Conservation (phyloP, 2,797 vertebrate species). For the Anguilla megastoma region DNA sequence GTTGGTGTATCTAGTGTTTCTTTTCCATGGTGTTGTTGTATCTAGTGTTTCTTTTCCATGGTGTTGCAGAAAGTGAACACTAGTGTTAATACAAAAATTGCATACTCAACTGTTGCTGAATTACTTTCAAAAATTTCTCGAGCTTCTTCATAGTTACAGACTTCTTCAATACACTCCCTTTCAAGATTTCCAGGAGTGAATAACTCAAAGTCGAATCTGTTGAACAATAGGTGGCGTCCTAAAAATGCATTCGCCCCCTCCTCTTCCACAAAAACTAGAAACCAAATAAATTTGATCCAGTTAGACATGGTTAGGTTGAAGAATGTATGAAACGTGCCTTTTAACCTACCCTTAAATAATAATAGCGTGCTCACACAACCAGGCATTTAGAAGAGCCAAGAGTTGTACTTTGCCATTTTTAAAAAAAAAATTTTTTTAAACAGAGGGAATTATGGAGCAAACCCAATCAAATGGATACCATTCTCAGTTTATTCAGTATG, state of each 20-base stretch:
- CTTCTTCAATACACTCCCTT: constrained; percentile 89
- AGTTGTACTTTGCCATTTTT: too few species aligned
- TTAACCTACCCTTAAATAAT: neutral
- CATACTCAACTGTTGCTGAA: constrained; percentile 78
- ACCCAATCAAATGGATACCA: neutral
- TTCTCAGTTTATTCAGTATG: neutral
- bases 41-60: too few species aligned
- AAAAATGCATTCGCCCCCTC: constrained; percentile 83
- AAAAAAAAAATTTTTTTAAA: too few species aligned
- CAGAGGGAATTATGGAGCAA: neutral
- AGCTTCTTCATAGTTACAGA: constrained; percentile 92
- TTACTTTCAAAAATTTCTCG: constrained; percentile 88
- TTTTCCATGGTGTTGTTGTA: too few species aligned
- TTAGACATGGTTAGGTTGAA: neutral
- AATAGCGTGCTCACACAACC: neutral
- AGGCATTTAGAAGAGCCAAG: too few species aligned
- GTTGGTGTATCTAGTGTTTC: too few species aligned
- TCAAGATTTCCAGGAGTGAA: constrained; percentile 87
- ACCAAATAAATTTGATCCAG: neutral
- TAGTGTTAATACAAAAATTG: neutral
- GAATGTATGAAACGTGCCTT: neutral
- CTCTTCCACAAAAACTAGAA: constrained; percentile 81
- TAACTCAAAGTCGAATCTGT: constrained; percentile 92
- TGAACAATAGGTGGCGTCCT: constrained; percentile 84
- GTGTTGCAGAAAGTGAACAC: neutral